These are phyloP conservation scores for Pangasianodon gigas DNA, from an alignment of 2,113 vertebrate species.

Conservation along the genomic window DNA sequence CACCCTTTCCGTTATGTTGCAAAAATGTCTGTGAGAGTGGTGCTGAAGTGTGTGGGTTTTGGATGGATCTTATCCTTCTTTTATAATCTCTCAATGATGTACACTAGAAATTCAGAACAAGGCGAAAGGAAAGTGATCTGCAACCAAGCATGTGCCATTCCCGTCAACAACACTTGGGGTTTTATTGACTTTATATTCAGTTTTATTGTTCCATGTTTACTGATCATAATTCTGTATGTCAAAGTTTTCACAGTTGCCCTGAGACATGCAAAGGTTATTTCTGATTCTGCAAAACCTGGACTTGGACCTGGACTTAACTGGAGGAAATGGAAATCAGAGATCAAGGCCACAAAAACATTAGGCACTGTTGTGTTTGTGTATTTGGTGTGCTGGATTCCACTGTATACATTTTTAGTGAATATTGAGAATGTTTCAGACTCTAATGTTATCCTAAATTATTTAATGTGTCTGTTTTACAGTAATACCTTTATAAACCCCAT, in stretches of 20 bases:
- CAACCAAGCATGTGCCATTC: slow-evolving; percentile 38
- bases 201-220: slow-evolving; percentile 41
- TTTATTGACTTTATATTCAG: slow-evolving; percentile 46
- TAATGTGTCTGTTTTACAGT: slow-evolving; percentile 33
- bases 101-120: neutral
- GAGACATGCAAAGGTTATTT: slow-evolving; percentile 60
- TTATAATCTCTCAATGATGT: slow-evolving; percentile 43
- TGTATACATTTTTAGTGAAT: slow-evolving; percentile 30
- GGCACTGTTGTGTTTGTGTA: slow-evolving; percentile 44
- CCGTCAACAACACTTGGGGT: slow-evolving; percentile 36
- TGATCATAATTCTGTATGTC: slow-evolving; percentile 48
- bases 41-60: neutral
- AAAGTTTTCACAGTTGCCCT: slow-evolving; percentile 43
- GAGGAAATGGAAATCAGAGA: slow-evolving; percentile 23
- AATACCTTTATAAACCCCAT: slow-evolving; percentile 54
- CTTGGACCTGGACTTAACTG: neutral
- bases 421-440: slow-evolving; percentile 18
- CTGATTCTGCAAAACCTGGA: neutral
- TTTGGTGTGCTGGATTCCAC: slow-evolving; percentile 50
- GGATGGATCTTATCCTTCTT: slow-evolving; percentile 26
- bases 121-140: slow-evolving; percentile 21
- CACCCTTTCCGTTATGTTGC: slow-evolving; percentile 41
- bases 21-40: slow-evolving; percentile 37
- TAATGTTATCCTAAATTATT: neutral
- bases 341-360: slow-evolving; percentile 52